A percentile compares a stretch with the other conserved stretches of the same genome.
phyloP scores from a whole-genome alignment of 2,888 invertebrate genomes.

The Carpatolechia fugitivella region DNA sequence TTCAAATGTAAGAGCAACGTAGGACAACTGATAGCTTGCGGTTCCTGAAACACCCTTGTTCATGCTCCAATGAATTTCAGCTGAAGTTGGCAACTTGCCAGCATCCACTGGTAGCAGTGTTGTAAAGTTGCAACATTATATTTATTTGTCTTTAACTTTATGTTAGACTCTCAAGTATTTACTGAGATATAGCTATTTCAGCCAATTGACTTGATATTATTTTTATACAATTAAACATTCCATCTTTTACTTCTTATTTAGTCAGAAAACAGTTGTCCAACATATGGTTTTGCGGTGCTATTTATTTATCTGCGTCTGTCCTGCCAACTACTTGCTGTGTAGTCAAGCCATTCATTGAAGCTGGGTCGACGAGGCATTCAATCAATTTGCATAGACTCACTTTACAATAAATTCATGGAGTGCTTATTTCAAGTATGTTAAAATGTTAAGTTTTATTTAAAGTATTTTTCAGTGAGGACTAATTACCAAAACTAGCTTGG shows the following conservation, averaged over 20 bases:
- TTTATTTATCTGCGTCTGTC: not conserved
- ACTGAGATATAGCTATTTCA: no score
- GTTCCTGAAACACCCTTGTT: slow-evolving; percentile 2
- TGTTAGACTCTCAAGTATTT: not conserved
- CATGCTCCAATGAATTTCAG: not conserved
- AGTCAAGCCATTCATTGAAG: not conserved
- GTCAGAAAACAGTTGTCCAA: no score
- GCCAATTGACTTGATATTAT: no score
- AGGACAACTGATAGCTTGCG: not conserved
- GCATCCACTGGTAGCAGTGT: not conserved
- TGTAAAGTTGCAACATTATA: not conserved
- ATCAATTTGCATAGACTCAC: not conserved
- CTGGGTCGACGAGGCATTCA: not conserved
- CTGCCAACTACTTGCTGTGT: not conserved
- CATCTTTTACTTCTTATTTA: no score
- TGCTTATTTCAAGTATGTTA: not conserved
- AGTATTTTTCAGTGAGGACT: no score
- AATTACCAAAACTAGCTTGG: no score
- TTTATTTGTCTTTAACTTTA: not conserved
- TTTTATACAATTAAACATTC: no score
- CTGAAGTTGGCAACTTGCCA: not conserved
- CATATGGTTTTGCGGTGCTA: not conserved
- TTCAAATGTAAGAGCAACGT: no score
- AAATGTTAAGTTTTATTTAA: no score
- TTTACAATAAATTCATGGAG: no score